Evolutionary conservation across 1,140 invertebrate species (phyloP), one percentile per base, ranked within the genome.

Genomic region (Pseudomyrmex gracilis): DNA sequence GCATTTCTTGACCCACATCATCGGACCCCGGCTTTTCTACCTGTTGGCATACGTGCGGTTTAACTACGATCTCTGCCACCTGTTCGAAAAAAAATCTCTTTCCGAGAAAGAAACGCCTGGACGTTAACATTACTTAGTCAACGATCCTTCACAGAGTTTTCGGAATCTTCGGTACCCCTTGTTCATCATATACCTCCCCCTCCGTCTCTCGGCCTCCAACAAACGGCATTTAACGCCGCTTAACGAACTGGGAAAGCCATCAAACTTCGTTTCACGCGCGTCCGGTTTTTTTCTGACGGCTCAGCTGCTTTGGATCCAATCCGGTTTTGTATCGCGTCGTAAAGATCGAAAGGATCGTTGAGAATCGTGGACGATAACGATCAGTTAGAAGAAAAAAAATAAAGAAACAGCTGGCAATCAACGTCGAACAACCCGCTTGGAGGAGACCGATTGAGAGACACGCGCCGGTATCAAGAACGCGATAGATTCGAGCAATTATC

Each of bases 1-100:
- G 87, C 80, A 88, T 89, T 89, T 89, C 84, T 89, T 86, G 86
- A 89, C 86, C 87, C 86, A 24, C 63, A 76, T 77, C 71, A 84
- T 22, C 70, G 70, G 76, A 85, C 78, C 45, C 58, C 34, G 34
- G 87, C 17, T 74, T 89, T 88, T 86, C 87, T 89, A 89, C 87
- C 87, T 89, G 87, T 89, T 89, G 87, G 87, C 78, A 53, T 78
- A 61, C 74, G 78, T 67, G 73, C 49, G 63, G 55, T 51, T 34
- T 34, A 34, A 34, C 34, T 34, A 5, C 34, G 34, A 5, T 34
- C 34, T 34, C 83, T 85, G 58, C 86, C 87, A 89, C 87, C 87
- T 89, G 88, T 89, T 89, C 87, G 77, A 85, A 80, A 87, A 34
- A 68, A 45, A 83, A 78, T 60, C n/a, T 47, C 17, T 43, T 15